Percentiles rank a stretch among this genome's conserved stretches.
These are phyloP conservation scores for Nomada goodeniana DNA, from an alignment of 2,888 invertebrate genomes.

Conservation along the genomic window DNA sequence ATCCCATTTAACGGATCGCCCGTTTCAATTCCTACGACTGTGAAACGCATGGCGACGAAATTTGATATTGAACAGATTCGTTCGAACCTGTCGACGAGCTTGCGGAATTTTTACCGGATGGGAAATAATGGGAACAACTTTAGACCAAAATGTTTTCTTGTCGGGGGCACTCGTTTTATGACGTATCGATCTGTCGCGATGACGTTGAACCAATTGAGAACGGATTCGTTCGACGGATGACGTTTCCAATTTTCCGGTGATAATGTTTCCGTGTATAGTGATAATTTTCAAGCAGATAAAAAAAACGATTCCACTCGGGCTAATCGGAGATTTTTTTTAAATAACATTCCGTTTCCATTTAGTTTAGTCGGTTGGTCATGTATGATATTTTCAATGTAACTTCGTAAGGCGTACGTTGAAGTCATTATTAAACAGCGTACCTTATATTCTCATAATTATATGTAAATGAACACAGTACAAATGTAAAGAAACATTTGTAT, in stretches of 20 bases:
- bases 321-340: constrained; percentile 20
- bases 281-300: constrained; percentile 3
- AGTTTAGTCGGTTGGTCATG: neutral
- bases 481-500: no score
- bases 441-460: no score
- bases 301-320: neutral
- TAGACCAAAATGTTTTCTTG: constrained; percentile 24
- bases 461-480: no score
- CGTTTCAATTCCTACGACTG: constrained; percentile 17
- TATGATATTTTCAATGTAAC: neutral
- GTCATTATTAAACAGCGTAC: no score
- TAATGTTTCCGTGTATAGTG: constrained; percentile 20
- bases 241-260: constrained; percentile 30
- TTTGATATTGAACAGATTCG: constrained; percentile 30
- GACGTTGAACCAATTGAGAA: constrained; percentile 29
- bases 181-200: constrained; percentile 24
- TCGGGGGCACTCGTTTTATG: constrained; percentile 6
- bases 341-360: neutral
- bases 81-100: constrained; percentile 18
- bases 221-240: constrained; percentile 10
- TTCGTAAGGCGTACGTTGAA: neutral
- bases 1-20: constrained; percentile 27
- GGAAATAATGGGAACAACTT: constrained; percentile 23
- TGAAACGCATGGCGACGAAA: constrained; percentile 28
- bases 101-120: constrained; percentile 17